These are phyloP conservation scores for Lasiurus cinereus DNA, from an alignment of 2,113 vertebrate species.

Conservation along the genomic window DNA sequence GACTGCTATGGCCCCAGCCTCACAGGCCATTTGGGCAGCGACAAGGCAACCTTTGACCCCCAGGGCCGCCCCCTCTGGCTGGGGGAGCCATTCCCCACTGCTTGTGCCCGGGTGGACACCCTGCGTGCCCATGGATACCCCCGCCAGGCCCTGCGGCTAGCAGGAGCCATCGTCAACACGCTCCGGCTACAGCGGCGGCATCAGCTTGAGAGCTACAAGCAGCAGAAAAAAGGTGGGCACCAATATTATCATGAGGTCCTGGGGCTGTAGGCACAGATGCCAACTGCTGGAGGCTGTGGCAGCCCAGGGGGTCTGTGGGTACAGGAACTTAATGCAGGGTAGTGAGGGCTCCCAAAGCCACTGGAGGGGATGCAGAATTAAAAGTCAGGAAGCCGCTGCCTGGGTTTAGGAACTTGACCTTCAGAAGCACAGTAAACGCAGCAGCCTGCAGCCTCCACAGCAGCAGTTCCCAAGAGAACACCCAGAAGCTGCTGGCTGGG, in stretches of 20 bases:
- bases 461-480: neutral
- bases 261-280: neutral
- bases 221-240: constrained; percentile 86
- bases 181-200: constrained; percentile 84
- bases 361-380: neutral
- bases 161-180: constrained; percentile 82
- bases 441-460: neutral
- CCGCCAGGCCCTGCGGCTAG: constrained; percentile 85
- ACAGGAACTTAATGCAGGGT: neutral
- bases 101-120: constrained; percentile 87
- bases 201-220: constrained; percentile 86
- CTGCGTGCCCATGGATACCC: constrained; percentile 87
- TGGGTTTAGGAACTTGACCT: neutral
- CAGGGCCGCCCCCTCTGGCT: constrained; percentile 87
- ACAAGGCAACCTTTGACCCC: constrained; percentile 84
- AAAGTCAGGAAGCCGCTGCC: neutral
- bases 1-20: constrained; percentile 78
- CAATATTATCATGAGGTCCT: accelerated
- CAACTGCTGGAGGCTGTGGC: neutral
- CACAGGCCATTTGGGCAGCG: constrained; percentile 67
- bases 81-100: constrained; percentile 86
- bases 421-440: neutral
- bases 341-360: neutral
- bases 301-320: neutral
- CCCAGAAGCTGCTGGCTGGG: neutral